Evolutionary conservation across 92 coral and sea anemone genomes (phyloP), one percentile per base, ranked within the genome.

Genomic region (Heteractis magnifica): DNA sequence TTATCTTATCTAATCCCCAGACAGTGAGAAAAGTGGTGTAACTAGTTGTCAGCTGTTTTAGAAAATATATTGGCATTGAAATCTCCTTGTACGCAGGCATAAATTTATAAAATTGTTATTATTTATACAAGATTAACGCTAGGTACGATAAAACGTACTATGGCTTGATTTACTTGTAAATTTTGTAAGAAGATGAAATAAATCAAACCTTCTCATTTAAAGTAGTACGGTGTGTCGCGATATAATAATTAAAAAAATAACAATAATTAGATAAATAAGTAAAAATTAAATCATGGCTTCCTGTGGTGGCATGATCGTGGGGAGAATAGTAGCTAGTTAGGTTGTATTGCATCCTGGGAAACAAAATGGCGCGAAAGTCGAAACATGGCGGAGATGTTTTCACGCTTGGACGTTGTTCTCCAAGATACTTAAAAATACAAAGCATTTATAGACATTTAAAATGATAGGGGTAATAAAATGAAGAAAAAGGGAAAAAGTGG

Each of bases 341-440:
- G 50, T 16, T 13, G 10, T 49, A 23, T 16, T 20, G 88, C 51
- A 85, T 78, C 21, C 51, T 85, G 88, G 88, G 88, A 85, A 77
- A 85, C 83, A 85, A 85, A 78, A 85, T 85, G 88, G 88, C 88
- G 88, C 88, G 88, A 85, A 85, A 85, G 88, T 85, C 88, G 65
- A 84, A 85, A 85, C 51, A 85, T 85, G 88, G 82, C 83, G 78
- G 83, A 55, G 12, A 15, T 20, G 70, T 62, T 62, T 62, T 62
- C 70, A 4, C 7, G 0, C 76, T 77, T 51, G 5, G 11, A 11
- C 18, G 34, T 15, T 41, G 44, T 34, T 52, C n/a, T 14, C 79
- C 73, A 23, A 68, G 11, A 56, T 11, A 34, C 44, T 76, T 68
- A 58, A 15, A n/a, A n/a, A n/a, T 44, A 65, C 16, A 6, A 13